These are phyloP conservation scores for Pelecanoides urinatrix DNA, from an alignment of 2,113 vertebrate genomes.

Conservation along the genomic window DNA sequence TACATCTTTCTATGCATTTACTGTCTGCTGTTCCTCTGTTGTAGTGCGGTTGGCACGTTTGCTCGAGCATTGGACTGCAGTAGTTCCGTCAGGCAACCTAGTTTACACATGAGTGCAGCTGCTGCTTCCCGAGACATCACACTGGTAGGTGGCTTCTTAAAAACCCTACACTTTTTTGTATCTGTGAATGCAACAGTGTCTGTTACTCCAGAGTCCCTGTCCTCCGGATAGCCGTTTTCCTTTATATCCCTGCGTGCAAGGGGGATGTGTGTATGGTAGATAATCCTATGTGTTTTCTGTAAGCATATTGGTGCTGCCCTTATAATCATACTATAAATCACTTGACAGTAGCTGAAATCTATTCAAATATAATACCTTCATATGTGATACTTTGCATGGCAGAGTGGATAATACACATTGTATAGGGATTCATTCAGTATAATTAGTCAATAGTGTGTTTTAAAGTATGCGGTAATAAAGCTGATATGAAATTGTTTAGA, in stretches of 20 bases:
- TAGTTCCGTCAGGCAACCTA: slow-evolving; percentile 94
- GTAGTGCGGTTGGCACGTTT: slow-evolving; percentile 93
- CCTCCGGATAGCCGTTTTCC: not conserved
- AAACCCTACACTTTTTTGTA: not conserved
- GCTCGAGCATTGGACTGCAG: slow-evolving; percentile 95
- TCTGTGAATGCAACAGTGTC: not conserved
- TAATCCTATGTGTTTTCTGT: not conserved
- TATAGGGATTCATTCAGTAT: not conserved
- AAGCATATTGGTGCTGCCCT: not conserved
- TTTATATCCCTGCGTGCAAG: not conserved
- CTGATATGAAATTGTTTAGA: not conserved
- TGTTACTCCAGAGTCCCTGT: not conserved
- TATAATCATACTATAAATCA: not conserved
- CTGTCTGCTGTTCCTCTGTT: not conserved
- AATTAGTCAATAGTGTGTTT: not conserved
- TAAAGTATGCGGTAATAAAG: not conserved
- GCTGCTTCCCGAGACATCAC: slow-evolving; percentile 97
- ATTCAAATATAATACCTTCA: not conserved
- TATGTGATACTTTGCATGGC: not conserved
- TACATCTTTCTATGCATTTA: not conserved
- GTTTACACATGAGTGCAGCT: slow-evolving; percentile 97
- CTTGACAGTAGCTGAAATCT: not conserved
- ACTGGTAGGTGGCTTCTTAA: slow-evolving; percentile 78
- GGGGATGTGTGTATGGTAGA: not conserved
- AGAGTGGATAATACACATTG: not conserved